Percentiles rank a stretch among this genome's conserved stretches.
These are phyloP conservation scores for Axinella damicornis DNA, from an alignment of 37 sponge, comb jelly and placozoan species.

Conservation along the genomic window DNA sequence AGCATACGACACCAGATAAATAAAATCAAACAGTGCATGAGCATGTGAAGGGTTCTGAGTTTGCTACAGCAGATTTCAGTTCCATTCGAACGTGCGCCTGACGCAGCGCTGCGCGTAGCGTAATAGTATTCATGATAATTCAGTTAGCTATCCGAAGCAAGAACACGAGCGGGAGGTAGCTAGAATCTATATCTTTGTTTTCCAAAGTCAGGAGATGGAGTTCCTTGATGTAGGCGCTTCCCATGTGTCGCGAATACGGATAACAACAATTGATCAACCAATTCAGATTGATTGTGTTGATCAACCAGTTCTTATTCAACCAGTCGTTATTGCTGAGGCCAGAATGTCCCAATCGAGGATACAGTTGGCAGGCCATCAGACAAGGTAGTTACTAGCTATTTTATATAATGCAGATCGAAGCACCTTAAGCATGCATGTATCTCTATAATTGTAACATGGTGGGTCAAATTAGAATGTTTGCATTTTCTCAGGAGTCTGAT, in stretches of 20 bases:
- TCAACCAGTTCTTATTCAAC: not conserved
- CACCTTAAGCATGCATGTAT: too few relatives aligned
- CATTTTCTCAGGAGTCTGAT: not conserved
- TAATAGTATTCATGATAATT: not conserved
- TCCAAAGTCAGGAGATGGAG: slow-evolving; percentile 1
- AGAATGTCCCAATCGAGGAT: not conserved
- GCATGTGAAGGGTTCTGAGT: too few relatives aligned
- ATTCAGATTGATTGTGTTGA: too few relatives aligned
- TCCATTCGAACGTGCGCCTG: too few relatives aligned
- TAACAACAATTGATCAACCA: not conserved
- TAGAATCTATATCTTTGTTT: too few relatives aligned
- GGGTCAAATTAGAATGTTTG: too few relatives aligned
- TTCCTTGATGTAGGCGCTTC: slow-evolving; percentile 3
- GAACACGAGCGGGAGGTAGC: too few relatives aligned
- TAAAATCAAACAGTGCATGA: too few relatives aligned
- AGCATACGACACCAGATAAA: too few relatives aligned
- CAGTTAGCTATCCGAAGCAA: not conserved
- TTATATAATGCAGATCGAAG: too few relatives aligned
- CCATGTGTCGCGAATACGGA: not conserved
- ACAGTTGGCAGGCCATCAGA: not conserved
- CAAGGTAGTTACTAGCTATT: not conserved
- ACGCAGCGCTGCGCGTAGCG: too few relatives aligned
- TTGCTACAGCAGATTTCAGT: too few relatives aligned
- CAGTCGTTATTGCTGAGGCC: not conserved
- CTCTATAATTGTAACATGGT: not conserved